Base-by-base conservation (phyloP, 1,140 invertebrate genomes). In the Theocolax elegans region DNA sequence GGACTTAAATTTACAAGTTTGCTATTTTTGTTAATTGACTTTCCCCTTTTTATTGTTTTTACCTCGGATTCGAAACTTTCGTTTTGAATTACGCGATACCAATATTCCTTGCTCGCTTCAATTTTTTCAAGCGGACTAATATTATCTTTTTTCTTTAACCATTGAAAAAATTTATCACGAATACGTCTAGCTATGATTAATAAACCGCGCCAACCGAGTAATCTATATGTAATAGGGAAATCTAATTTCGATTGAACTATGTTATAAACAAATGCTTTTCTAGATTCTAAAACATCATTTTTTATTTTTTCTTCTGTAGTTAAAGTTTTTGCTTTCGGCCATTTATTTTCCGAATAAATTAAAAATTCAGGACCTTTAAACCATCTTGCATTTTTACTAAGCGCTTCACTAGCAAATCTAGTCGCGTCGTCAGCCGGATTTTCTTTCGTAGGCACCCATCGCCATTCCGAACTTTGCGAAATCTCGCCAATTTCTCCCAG, bases 391-490 rank as follows among this genome's bases (percentile, higher is more conserved):
- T 31, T 13, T 3, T n/a, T 29, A n/a, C 31, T 31, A 3, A n/a
- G 15, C 15, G 13, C 31, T n/a, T n/a, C 2, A 27, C 44, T 44
- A 60, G n/a, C 35, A 8, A 13, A 13, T 3, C 54, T 19, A 13
- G 54, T 58, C 15, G 17, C 54, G 23, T 38, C 31, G 13, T 58
- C 54, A 1, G 31, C 54, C 8, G 54, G 54, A 58, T 58, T 58
- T 13, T 58, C 31, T 0, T 17, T 9, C 8, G 54, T 38, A 7
- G 54, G 54, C 10, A 58, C n/a, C 54, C 54, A 58, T 10, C 29
- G 54, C 54, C 54, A 58, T 35, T 58, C 31, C 3, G 29, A 35
- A 8, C 19, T 21, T 8, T 10, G 13, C 13, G 51, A 29, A 15
- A 10, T 54, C 1, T 31, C 29, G 13, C 51, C 3, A 25, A 54